phyloP scores from a whole-genome alignment of 2,797 vertebrate species.

The Myotis myotis region DNA sequence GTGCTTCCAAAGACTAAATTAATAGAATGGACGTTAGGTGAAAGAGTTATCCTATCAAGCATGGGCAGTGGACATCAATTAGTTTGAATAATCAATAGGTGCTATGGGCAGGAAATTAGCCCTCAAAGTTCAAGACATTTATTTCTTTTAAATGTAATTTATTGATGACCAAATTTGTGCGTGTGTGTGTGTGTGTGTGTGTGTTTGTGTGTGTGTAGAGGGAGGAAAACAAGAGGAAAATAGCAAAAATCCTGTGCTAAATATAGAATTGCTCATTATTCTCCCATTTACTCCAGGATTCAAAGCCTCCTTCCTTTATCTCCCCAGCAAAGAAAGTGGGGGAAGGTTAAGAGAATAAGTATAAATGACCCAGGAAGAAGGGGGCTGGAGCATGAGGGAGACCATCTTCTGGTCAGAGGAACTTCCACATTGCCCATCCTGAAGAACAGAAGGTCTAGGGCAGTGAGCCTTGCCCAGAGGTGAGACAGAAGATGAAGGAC shows the following conservation, averaged over 20 bases:
- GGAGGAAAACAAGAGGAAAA: background rate
- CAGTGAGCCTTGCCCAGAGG: background rate
- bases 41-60: background rate
- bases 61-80: background rate
- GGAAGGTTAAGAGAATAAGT: background rate
- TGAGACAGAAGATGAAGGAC: background rate
- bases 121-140: background rate
- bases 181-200: background rate
- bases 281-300: background rate
- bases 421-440: background rate
- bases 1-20: background rate
- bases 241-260: background rate
- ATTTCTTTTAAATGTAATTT: conserved; percentile 11
- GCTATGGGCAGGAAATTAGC: background rate
- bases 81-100: background rate
- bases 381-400: too few species aligned
- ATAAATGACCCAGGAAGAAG: background rate
- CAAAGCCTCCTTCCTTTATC: background rate
- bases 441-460: too few species aligned
- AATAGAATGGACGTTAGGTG: background rate
- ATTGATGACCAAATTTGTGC: background rate
- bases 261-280: background rate
- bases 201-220: background rate
- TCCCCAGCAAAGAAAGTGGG: background rate
- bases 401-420: background rate